Evolutionary conservation across 2,113 vertebrate species (phyloP), one percentile per base, ranked within the genome.

Genomic region (Sylvilagus bachmani): DNA sequence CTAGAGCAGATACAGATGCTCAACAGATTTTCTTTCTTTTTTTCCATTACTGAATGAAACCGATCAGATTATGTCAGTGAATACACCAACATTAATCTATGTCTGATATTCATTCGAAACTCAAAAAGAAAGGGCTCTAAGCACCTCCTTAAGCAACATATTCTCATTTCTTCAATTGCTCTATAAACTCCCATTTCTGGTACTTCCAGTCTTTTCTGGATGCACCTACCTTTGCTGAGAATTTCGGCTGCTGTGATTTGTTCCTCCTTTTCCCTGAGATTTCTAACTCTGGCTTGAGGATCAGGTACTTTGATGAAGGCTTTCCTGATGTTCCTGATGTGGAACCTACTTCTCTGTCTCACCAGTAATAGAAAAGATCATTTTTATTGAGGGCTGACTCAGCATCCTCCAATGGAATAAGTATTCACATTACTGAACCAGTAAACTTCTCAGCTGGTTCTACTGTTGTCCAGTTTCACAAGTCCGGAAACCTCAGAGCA

Each of bases 31-130:
- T 80, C 67, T 44, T 71, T 25, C 33, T 86, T 84, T 70, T 55
- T 73, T 91, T 77, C 82, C 55, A 69, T 71, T 86, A 71, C 17
- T 61, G 16, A 95, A 58, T 87, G 24, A n/a, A 4, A 13, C 1
- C 4, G 55, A 88, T 90, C 70, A 77, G 53, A 89, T 61, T 58
- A 78, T 71, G 13, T n/a, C 58, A 87, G 90, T 38, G 64, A 87
- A 69, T 17, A 58, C 2, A 38, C 31, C 21, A 79, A 64, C 80
- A 92, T 92, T 55, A 94, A 86, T n/a, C 10, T 55, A 73, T 70
- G 49, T 66, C 73, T 81, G 29, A 77, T 36, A 73, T 36, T 51
- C 25, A 88, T 8, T 31, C 53, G 55, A 73, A 71, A 78, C 2
- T 70, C 38, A 44, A 49, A 80, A 19, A 16, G 27, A 80, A 71